Percentiles rank a stretch among this genome's conserved stretches.
Evolutionary conservation across 1,140 invertebrate species (phyloP).

Genomic region (Ceratina calcarata): DNA sequence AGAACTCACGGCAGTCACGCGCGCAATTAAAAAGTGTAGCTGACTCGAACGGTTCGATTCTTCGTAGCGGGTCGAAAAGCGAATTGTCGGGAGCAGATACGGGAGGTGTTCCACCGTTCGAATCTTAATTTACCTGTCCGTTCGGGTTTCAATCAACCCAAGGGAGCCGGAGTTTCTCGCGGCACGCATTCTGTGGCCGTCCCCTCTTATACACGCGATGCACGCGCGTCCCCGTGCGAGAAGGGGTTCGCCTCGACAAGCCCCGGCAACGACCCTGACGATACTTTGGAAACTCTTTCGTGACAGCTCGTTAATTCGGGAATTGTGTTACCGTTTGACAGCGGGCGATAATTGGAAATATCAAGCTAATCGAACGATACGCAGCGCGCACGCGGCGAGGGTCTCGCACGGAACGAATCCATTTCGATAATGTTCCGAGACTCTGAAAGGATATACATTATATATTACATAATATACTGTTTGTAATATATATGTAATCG

Average conservation of each 20-base stretch:
- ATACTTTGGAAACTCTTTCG: constrained; percentile 53
- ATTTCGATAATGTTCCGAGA: constrained; percentile 5
- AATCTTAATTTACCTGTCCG: constrained; percentile 62
- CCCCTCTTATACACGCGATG: constrained; percentile 28
- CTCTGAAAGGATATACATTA: no score
- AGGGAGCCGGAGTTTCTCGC: constrained; percentile 10
- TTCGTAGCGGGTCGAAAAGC: constrained; percentile 47
- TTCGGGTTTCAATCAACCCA: constrained; percentile 53
- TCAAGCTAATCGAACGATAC: constrained; percentile 52
- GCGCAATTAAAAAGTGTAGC: constrained; percentile 6
- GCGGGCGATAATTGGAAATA: constrained; percentile 57
- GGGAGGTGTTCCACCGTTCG: constrained; percentile 36
- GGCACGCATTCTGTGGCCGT: constrained; percentile 12
- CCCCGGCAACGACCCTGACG: background rate
- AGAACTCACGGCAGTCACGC: background rate
- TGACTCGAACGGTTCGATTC: constrained; percentile 4
- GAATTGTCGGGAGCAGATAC: constrained; percentile 36
- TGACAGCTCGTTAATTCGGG: constrained; percentile 63
- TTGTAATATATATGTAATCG: background rate
- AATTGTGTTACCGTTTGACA: constrained; percentile 39
- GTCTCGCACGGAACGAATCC: constrained; percentile 19
- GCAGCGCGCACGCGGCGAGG: constrained; percentile 8
- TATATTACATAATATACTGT: no score
- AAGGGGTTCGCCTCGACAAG: constrained; percentile 27
- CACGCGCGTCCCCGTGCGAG: background rate